Base-by-base conservation (phyloP, 2,888 invertebrate genomes). In the Ctena decussata region DNA sequence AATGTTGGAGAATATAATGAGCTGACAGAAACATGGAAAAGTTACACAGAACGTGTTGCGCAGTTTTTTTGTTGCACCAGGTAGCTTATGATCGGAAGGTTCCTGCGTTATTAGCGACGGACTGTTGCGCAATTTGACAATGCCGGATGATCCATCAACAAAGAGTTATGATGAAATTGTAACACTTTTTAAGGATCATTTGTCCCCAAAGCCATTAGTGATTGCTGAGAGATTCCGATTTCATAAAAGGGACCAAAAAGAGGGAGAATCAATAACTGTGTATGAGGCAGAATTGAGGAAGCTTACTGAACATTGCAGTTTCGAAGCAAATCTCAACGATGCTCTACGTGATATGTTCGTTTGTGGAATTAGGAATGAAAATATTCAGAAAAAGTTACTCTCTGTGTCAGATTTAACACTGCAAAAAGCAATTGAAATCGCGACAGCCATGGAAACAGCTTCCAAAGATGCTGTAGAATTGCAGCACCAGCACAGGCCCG, bases 261-360 rank as follows among this genome's bases (percentile, higher is more conserved):
- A 57, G 12, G 39, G 69, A 75, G 79, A 83, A 71, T 77, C 27
- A 41, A 74, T 75, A 18, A 71, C 65, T 30, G 72, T 44, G n/a
- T 82, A 73, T 57, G 53, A 80, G 18, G 80, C 77, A 12, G 80
- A 80, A 65, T n/a, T 80, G 18, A 71, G 80, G 49, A 72, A 70
- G n/a, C 41, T 80, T 0, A 27, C 75, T 21, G 73, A 82, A 73
- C 69, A 80, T 37, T 83, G 82, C 76, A 69, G 69, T 21, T 86
- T 83, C 69, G 70, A 80, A 11, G 57, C 39, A 0, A 69, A 60
- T 12, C 32, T 80, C 41, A 75, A 82, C 37, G 44, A 82, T 5
- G 77, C 74, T 18, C 60, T 80, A 24, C 32, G 77, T 27, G 77
- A 80, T 37, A 46, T 69, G 18, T 82, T 85, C 41, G 85, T 79